phyloP scores from a whole-genome alignment of 2,888 invertebrate genomes.

The Allacma fusca region DNA sequence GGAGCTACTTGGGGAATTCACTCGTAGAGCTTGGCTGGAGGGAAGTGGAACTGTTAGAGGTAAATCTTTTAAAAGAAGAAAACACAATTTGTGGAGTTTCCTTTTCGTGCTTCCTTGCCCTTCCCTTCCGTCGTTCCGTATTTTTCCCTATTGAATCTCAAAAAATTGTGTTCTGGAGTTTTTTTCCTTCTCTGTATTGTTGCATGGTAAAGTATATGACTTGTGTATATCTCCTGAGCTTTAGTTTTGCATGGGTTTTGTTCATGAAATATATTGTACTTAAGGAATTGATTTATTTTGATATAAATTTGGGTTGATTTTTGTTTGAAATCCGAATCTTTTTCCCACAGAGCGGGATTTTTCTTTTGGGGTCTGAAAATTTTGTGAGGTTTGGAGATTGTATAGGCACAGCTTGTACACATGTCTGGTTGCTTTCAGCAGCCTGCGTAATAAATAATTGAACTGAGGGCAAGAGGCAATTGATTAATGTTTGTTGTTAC shows the following conservation, averaged over 20 bases:
- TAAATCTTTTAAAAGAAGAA: too few species aligned
- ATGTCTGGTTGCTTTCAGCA: conserved; percentile 6
- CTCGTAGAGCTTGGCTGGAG: too few species aligned
- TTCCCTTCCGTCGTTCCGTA: too few species aligned
- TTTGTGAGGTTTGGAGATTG: too few species aligned
- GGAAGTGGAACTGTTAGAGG: too few species aligned
- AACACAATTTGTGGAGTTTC: too few species aligned
- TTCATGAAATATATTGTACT: neutral
- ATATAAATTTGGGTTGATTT: conserved; percentile 22
- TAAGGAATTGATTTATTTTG: conserved; percentile 22
- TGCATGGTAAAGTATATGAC: conserved; percentile 1
- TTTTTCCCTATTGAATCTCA: too few species aligned
- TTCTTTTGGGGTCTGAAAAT: neutral
- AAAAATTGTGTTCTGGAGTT: too few species aligned
- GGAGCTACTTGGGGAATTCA: too few species aligned
- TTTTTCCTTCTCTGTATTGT: too few species aligned
- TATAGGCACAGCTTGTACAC: too few species aligned
- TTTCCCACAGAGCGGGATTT: neutral
- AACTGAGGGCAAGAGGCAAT: neutral
- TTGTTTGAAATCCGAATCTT: conserved; percentile 5
- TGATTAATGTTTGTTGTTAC: conserved; percentile 23
- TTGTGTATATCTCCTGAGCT: neutral
- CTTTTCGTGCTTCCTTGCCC: too few species aligned
- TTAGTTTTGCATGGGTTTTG: neutral
- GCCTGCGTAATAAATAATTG: conserved; percentile 3